A percentile compares a stretch with the other conserved stretches of the same genome.
phyloP scores from a whole-genome alignment of 2,113 vertebrate species.

The Prinia subflava region DNA sequence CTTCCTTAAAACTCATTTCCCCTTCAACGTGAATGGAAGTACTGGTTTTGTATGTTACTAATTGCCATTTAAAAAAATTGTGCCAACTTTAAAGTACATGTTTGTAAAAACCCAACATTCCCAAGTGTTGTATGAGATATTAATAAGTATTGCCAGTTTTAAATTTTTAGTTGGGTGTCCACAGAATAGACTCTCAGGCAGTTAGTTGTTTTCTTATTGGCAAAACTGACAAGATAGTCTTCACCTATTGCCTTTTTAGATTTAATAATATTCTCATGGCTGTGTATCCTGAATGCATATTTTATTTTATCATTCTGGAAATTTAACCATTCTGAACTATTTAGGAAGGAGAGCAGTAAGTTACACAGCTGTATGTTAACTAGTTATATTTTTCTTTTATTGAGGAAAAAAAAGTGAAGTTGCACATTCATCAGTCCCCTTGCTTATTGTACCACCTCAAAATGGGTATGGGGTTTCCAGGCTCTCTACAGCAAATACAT shows the following conservation, averaged over 20 bases:
- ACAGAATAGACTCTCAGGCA: slow-evolving; percentile 2
- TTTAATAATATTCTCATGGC: slow-evolving; percentile 19
- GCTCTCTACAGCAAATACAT: slow-evolving; percentile 30
- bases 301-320: neutral
- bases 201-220: slow-evolving; percentile 45
- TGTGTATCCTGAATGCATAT: neutral
- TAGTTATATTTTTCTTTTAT: slow-evolving; percentile 21
- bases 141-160: slow-evolving; percentile 68
- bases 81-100: slow-evolving; percentile 70
- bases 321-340: neutral
- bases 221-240: slow-evolving; percentile 33
- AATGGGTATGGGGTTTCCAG: slow-evolving; percentile 16
- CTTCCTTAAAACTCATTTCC: neutral
- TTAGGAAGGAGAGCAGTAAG: neutral
- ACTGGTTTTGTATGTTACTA: slow-evolving; percentile 48
- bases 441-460: slow-evolving; percentile 8
- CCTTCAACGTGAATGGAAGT: neutral
- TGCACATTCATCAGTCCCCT: slow-evolving; percentile 14
- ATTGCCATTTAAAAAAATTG: slow-evolving; percentile 57
- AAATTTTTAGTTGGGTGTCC: slow-evolving; percentile 58
- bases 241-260: slow-evolving; percentile 59
- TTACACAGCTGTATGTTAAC: slow-evolving; percentile 49
- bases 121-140: slow-evolving; percentile 50
- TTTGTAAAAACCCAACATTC: slow-evolving; percentile 56
- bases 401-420: neutral